Evolutionary conservation across 2,888 invertebrate species (phyloP).

Genomic region (Lucinisca nassula): DNA sequence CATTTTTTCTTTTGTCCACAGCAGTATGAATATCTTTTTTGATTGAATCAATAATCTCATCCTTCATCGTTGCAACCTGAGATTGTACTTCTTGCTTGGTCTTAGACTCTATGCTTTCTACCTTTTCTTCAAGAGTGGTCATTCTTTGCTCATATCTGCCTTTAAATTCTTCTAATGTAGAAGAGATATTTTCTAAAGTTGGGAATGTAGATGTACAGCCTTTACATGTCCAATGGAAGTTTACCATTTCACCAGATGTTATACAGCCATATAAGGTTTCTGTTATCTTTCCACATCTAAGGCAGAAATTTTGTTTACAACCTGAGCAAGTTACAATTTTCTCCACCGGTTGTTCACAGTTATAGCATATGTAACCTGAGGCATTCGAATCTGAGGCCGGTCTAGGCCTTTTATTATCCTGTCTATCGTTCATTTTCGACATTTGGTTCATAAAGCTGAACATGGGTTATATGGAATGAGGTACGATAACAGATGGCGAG

Average conservation of each 20-base stretch:
- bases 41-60: no score
- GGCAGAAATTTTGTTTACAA: not conserved
- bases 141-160: not conserved
- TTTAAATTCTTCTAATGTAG: not conserved
- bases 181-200: not conserved
- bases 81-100: no score
- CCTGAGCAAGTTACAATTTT: not conserved
- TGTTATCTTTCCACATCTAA: constrained; percentile 1
- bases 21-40: no score
- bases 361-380: not conserved
- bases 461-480: no score
- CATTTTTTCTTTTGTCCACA: no score
- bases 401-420: not conserved
- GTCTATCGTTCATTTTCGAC: not conserved
- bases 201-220: not conserved
- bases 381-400: not conserved
- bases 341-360: not conserved
- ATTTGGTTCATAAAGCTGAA: no score
- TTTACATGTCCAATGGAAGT: not conserved
- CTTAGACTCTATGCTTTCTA: no score
- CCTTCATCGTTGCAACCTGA: no score
- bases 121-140: not conserved
- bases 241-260: not conserved
- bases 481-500: no score
- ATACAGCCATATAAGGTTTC: not conserved